Evolutionary conservation across 2,888 invertebrate species (phyloP), one percentile per base, ranked within the genome.

Genomic region (Pseudeuparius sepicola): DNA sequence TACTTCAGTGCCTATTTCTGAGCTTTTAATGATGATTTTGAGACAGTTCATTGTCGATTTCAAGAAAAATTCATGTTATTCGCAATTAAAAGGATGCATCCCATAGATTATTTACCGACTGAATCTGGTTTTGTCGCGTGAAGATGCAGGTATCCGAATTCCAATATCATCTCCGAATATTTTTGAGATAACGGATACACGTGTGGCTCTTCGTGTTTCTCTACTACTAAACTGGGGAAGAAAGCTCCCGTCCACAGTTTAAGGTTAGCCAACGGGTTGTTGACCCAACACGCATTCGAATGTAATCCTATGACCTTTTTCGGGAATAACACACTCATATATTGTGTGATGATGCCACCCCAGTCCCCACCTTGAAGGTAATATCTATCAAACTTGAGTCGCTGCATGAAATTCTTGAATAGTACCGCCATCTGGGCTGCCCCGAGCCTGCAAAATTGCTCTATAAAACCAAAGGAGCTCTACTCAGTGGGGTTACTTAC

Each of bases 61-160:
- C n/a, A n/a, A n/a, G n/a, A n/a, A n/a, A n/a, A n/a, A n/a, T n/a
- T n/a, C n/a, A n/a, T n/a, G n/a, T n/a, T n/a, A n/a, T n/a, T n/a
- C n/a, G n/a, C n/a, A n/a, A n/a, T n/a, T n/a, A n/a, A n/a, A n/a
- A n/a, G n/a, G n/a, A n/a, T n/a, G n/a, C n/a, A n/a, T n/a, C n/a
- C n/a, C n/a, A n/a, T n/a, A n/a, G n/a, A n/a, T n/a, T n/a, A 39
- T 43, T 59, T 56, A 82, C 87, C 89, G 44, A 87, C 64, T 1
- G 89, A 89, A 50, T 92, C 90, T 7, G 92, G 92, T 57, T 88
- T 90, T 0, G 89, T 88, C 0, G 84, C 74, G 55, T 93, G 92
- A 4, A 90, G 43, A 54, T 89, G 88, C 49, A 83, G 57, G 47
- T 77, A 78, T 1, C 77, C 78, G 27, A 53, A 54, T 54, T 77